A percentile compares a stretch with the other conserved stretches of the same genome.
These are phyloP conservation scores for Apantesis nais DNA, from an alignment of 2,888 invertebrate genomes.

Conservation along the genomic window DNA sequence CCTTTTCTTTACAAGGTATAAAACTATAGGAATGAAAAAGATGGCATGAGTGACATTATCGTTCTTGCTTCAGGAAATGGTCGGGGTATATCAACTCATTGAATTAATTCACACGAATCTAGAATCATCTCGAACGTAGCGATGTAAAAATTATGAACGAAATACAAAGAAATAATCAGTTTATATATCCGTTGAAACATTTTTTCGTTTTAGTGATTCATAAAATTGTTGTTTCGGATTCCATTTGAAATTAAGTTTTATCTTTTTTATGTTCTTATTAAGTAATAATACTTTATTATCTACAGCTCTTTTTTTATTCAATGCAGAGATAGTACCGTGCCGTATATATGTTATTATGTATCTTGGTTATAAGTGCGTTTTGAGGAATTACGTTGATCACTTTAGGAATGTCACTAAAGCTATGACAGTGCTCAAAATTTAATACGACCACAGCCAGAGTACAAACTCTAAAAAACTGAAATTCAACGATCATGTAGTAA, in stretches of 20 bases:
- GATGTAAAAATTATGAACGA: neutral
- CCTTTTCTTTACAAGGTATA: constrained; percentile 15
- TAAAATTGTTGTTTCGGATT: neutral
- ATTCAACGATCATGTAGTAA: too few species aligned
- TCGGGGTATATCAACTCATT: constrained; percentile 59
- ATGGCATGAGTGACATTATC: constrained; percentile 35
- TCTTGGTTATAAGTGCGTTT: too few species aligned
- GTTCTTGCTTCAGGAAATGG: constrained; percentile 50
- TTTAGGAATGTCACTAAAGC: too few species aligned
- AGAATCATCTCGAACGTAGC: constrained; percentile 45
- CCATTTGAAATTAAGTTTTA: too few species aligned
- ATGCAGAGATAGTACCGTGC: neutral
- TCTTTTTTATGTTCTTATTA: neutral
- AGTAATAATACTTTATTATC: neutral
- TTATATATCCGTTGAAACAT: constrained; percentile 15
- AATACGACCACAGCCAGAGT: too few species aligned
- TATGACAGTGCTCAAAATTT: too few species aligned
- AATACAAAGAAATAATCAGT: too few species aligned
- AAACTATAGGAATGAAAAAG: constrained; percentile 29
- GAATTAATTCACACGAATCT: constrained; percentile 57
- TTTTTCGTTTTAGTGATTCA: constrained; percentile 33
- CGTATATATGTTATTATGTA: too few species aligned
- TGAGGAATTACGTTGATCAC: too few species aligned
- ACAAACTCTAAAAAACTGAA: too few species aligned
- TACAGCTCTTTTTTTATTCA: neutral